Conservation (phyloP, 2,888 invertebrate species). For the Tenthredo mesomela region DNA sequence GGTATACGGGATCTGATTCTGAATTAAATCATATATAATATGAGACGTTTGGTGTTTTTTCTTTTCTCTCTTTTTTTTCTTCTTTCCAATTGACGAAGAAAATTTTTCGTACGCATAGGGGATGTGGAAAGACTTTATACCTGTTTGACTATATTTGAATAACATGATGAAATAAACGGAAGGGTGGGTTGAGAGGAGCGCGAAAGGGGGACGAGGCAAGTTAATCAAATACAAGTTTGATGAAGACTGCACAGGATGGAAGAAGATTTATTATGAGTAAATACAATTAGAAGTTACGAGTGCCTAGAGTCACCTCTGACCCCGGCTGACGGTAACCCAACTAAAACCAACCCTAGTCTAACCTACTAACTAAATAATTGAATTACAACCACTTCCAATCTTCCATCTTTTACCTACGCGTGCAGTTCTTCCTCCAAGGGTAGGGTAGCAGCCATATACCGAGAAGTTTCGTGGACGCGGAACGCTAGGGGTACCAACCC, state of each 20-base stretch:
- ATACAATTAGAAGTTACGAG: slow-evolving; percentile 69
- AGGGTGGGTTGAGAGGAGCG: neutral
- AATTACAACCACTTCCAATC: slow-evolving; percentile 64
- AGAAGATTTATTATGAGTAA: slow-evolving; percentile 69
- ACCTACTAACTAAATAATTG: slow-evolving; percentile 68
- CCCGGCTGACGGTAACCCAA: slow-evolving; percentile 64
- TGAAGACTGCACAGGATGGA: slow-evolving; percentile 52
- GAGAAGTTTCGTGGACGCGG: too few species aligned
- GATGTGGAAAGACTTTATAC: neutral
- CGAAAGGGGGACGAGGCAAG: slow-evolving; percentile 46
- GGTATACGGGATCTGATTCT: neutral
- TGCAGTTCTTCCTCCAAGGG: neutral
- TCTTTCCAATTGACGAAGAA: neutral
- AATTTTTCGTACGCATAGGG: neutral
- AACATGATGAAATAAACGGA: neutral
- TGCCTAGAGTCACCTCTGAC: slow-evolving; percentile 65
- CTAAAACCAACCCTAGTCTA: slow-evolving; percentile 56
- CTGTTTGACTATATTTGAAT: neutral
- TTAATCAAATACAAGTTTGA: slow-evolving; percentile 58
- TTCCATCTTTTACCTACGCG: slow-evolving; percentile 46
- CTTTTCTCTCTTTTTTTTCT: neutral
- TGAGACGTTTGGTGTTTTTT: neutral
- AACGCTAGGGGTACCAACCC: too few species aligned
- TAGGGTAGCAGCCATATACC: neutral
- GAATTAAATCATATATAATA: neutral